Evolutionary conservation across 2,113 vertebrate species (phyloP).

Genomic region (Columbina picui): DNA sequence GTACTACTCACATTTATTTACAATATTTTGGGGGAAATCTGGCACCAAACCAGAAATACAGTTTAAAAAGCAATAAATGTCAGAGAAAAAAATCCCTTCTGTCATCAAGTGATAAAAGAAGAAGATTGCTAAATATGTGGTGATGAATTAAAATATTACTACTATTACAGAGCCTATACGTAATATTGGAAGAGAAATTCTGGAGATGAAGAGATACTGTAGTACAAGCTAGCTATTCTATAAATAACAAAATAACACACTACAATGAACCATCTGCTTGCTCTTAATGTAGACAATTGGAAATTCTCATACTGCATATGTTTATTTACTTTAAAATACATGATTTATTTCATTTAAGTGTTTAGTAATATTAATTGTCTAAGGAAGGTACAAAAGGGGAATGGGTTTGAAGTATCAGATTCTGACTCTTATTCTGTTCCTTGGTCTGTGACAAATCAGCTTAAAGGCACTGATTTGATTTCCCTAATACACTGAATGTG

Average conservation of each 20-base stretch:
- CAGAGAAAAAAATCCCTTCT: conserved; percentile 43
- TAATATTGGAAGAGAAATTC: conserved; percentile 19
- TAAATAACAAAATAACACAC: conserved; percentile 23
- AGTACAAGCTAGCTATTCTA: background rate
- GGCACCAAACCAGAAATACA: conserved; percentile 28
- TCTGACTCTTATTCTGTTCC: background rate
- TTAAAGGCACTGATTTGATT: background rate
- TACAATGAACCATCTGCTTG: background rate
- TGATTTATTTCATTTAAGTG: background rate
- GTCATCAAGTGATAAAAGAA: conserved; percentile 65
- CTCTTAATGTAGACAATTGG: background rate
- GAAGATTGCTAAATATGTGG: conserved; percentile 33
- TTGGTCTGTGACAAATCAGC: background rate
- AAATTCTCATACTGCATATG: background rate
- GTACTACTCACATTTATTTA: conserved; percentile 51
- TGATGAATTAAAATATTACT: conserved; percentile 55
- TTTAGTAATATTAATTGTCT: background rate
- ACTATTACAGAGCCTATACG: background rate
- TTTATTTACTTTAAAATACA: background rate
- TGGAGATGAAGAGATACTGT: conserved; percentile 17
- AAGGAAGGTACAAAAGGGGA: background rate
- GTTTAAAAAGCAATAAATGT: conserved; percentile 69
- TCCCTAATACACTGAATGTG: background rate
- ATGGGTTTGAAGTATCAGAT: background rate
- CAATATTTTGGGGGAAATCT: conserved; percentile 52